Percentiles rank a stretch among this genome's conserved stretches.
Evolutionary conservation across 2,797 vertebrate genomes (phyloP).

Genomic region (Gila robusta): DNA sequence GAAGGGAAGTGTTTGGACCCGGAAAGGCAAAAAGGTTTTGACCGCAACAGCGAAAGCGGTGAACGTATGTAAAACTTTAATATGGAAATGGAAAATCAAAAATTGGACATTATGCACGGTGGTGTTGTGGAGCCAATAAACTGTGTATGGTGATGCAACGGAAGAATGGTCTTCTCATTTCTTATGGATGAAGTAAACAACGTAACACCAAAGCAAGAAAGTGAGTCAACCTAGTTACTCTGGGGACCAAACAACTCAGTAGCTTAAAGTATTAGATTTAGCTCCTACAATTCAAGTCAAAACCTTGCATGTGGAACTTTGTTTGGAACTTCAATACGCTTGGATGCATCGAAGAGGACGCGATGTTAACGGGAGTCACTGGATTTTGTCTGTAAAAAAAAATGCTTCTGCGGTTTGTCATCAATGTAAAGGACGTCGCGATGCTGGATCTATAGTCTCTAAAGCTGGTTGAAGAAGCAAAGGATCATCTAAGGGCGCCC

Average conservation of each 20-base stretch:
- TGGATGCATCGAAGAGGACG: not conserved
- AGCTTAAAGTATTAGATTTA: not conserved
- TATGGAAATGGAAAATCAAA: too few relatives aligned
- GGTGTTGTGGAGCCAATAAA: too few relatives aligned
- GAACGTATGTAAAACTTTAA: too few relatives aligned
- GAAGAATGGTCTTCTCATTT: too few relatives aligned
- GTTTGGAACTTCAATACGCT: not conserved
- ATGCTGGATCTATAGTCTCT: not conserved
- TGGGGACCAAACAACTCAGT: not conserved
- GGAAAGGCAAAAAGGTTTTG: too few relatives aligned
- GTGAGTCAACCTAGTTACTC: too few relatives aligned
- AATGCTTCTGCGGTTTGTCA: accelerated
- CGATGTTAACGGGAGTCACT: not conserved
- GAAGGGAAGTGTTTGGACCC: too few relatives aligned
- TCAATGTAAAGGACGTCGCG: not conserved
- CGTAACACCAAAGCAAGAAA: too few relatives aligned
- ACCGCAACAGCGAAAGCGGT: too few relatives aligned
- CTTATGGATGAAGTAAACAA: too few relatives aligned
- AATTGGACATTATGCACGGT: too few relatives aligned
- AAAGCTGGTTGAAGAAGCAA: not conserved
- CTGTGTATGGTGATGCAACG: too few relatives aligned
- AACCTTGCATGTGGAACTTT: not conserved
- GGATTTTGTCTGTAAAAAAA: not conserved
- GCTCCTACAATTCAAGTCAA: not conserved
- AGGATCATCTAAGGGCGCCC: not conserved